Base-by-base conservation (phyloP, 2,113 vertebrate species). In the Epinephelus lanceolatus region DNA sequence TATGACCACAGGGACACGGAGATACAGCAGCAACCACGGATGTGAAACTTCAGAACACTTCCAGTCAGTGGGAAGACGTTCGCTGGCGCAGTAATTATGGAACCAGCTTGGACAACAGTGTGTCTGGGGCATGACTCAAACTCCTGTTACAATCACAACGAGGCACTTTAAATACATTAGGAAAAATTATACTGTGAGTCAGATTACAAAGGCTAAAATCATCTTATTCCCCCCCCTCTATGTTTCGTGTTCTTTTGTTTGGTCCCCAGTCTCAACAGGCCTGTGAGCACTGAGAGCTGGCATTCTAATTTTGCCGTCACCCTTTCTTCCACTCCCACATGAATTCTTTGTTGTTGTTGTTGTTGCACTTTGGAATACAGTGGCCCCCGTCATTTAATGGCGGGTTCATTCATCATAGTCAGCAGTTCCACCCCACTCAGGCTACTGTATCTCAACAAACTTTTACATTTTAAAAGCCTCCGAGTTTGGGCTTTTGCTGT, bases 391-490 rank as follows among this genome's bases (percentile, higher is more conserved):
- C 61, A 76, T 88, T 83, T 91, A 87, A 89, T 71, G 78, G 72
- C 51, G 3, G 69, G 68, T 76, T 89, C 90, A 92, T 92, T 91
- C 61, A 86, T 88, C 86, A 78, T 69, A 89, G 85, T 91, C 90
- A 90, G 92, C 90, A 90, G 51, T 83, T 81, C 61, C 86, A 80
- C 69, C 83, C 77, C 86, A 87, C 86, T 93, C 81, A 72, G 57
- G 47, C 80, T 53, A 53, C 75, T 73, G 77, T 81, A 76, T 81
- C 84, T 75, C 71, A 51, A 67, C 84, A 67, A 77, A 87, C 79
- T 71, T 88, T 78, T 59, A 83, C 62, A 75, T 87, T 87, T 86
- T 65, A 78, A 92, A 91, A 83, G 78, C 84, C 65, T 84, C 27
- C 0, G 42, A 77, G 69, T 78, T 73, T 12, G 65, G 55, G 73